These are phyloP conservation scores for Podabrus alpinus DNA, from an alignment of 2,888 invertebrate species.

Conservation along the genomic window DNA sequence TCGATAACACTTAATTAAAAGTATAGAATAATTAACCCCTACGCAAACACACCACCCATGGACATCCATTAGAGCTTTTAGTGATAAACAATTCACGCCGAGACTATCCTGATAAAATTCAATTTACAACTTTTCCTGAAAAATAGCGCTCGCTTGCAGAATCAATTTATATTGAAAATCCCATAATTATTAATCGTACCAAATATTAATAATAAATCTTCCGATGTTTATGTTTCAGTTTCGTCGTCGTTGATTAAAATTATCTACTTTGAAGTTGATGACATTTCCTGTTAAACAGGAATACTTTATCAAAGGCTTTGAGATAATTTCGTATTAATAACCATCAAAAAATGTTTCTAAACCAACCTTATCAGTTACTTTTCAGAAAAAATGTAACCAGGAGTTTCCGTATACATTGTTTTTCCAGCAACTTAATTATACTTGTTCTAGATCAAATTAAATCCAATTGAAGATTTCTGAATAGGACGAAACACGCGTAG, in stretches of 20 bases:
- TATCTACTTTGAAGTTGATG: conserved; percentile 18
- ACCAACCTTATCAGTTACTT: not conserved
- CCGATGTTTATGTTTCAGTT: conserved; percentile 8
- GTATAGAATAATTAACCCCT: conserved; percentile 1
- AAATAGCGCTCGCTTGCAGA: not conserved
- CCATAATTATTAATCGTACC: not conserved
- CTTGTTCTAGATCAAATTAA: not conserved
- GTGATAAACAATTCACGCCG: not conserved
- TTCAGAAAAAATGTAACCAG: not conserved
- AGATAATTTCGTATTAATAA: not conserved
- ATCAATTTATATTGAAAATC: not conserved
- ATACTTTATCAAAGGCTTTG: conserved; percentile 11
- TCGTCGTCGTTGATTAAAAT: conserved; percentile 13
- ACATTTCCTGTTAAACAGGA: conserved; percentile 19
- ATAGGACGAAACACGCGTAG: not conserved
- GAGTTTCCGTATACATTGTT: not conserved
- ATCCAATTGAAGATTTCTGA: not conserved
- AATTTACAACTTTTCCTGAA: not conserved
- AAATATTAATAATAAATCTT: conserved; percentile 13
- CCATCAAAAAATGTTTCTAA: not conserved
- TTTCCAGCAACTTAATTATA: not conserved
- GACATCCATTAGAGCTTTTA: conserved; percentile 1
- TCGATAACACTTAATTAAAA: not conserved
- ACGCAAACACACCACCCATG: not conserved
- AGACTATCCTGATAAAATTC: not conserved